These are phyloP conservation scores for Cavia porcellus DNA, from an alignment of 2,113 vertebrate species.

Conservation along the genomic window DNA sequence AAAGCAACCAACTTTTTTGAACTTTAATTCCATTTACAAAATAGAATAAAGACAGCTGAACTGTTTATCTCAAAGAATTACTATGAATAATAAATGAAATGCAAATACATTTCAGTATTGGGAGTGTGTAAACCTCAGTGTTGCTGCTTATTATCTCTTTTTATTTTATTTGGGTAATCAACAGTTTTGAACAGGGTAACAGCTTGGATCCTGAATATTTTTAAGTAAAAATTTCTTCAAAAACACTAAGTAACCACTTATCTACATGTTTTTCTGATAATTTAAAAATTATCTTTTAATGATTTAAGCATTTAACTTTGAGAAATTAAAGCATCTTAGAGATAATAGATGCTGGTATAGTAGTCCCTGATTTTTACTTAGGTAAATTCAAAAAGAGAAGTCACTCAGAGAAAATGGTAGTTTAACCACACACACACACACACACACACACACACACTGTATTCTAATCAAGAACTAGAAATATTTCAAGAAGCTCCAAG, in stretches of 20 bases:
- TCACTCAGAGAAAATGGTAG: background rate
- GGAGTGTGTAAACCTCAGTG: background rate
- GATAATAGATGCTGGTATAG: background rate
- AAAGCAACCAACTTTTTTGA: background rate
- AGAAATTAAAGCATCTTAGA: background rate
- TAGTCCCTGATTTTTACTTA: background rate
- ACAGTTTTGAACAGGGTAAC: constrained; percentile 31
- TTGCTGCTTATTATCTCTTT: background rate
- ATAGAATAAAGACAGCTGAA: background rate
- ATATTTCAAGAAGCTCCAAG: background rate
- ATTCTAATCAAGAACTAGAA: constrained; percentile 11
- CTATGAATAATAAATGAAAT: background rate
- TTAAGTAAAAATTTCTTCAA: background rate
- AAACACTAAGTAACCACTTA: background rate
- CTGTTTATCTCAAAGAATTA: background rate
- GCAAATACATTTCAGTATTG: background rate
- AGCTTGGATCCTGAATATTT: background rate
- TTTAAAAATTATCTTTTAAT: constrained; percentile 59
- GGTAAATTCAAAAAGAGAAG: background rate
- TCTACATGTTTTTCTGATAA: constrained; percentile 39
- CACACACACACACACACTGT: background rate
- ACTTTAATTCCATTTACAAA: background rate
- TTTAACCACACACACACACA: background rate
- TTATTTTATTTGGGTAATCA: background rate
- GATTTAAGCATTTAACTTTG: background rate